Evolutionary conservation across 2,888 invertebrate genomes (phyloP), one percentile per base, ranked within the genome.

Genomic region (Apeira syringaria): DNA sequence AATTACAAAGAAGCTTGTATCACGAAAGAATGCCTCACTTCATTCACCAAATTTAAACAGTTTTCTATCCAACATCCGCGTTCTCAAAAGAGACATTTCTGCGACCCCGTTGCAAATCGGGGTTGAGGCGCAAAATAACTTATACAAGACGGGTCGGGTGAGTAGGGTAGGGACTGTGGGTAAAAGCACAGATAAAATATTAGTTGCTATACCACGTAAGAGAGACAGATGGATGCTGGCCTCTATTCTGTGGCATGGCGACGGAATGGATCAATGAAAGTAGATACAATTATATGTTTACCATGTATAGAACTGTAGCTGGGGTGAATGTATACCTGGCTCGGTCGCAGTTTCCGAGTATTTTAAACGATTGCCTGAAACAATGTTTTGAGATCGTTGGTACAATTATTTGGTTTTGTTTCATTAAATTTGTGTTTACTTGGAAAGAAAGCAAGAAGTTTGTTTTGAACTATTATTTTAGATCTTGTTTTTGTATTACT

Each of bases 181-280:
- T 20, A 7, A 7, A 7, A 7, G 5, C 20, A 20, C 20, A 20
- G 20, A 6, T 20, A 1, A 6, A 6, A 6, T 20, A 2, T 7
- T 20, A 20, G 20, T 20, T 20, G 20, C 20, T 20, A 20, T 2
- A 7, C 20, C 7, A 20, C 20, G 20, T 20, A 7, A 20, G 7
- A 1, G 28, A 15, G 43, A 33, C 27, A 43, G 38, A 34, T 5
- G 38, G 18, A 24, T 26, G n/a, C 29, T 38, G 38, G 8, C 2
- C 18, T 9, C n/a, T 38, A 44, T 29, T 38, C 37, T 44, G 33
- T 33, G 25, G 25, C 33, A 20, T 34, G 12, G 25, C 44, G 29
- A 33, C 28, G 9, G 33, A 2, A 27, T 22, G 37, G 44, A 44
- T 44, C 44, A 38, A 44, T 44, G 37, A 37, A 28, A 18, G 18